phyloP scores from a whole-genome alignment of 2,888 invertebrate genomes.

The Ramazzottius varieornatus region DNA sequence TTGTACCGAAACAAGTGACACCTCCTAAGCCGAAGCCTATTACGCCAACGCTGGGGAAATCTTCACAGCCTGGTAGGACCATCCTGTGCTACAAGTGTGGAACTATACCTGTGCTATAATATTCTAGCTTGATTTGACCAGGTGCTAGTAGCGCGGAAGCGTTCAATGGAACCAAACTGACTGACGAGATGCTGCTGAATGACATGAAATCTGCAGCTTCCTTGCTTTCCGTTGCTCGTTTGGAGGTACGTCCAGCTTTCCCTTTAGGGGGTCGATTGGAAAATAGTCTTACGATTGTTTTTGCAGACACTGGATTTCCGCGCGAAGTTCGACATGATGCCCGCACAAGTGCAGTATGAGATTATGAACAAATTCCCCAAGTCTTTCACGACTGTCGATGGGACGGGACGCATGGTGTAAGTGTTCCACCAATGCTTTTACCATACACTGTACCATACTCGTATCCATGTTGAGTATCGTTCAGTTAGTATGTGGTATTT shows the following conservation, averaged over 20 bases:
- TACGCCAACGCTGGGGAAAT: no score
- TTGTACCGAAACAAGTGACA: no score
- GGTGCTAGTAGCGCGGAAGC: no score
- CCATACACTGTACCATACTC: neutral
- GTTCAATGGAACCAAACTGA: no score
- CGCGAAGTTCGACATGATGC: neutral
- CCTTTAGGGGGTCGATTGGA: neutral
- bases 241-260: neutral
- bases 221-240: neutral
- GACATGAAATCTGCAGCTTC: neutral
- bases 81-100: no score
- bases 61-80: no score
- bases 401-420: neutral
- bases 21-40: no score
- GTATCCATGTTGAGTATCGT: neutral
- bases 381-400: neutral
- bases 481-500: no score
- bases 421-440: neutral
- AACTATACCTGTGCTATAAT: no score
- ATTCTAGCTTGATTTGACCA: no score
- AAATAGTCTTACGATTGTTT: neutral
- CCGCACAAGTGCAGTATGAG: neutral
- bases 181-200: neutral
- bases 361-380: neutral
- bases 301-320: neutral